Percentiles rank a stretch among this genome's conserved stretches.
Conservation (phyloP, 2,113 vertebrate genomes). For the rat (Rattus norvegicus) region GRCr8 NC_086028.1:100910501-100911000, state of each 20-base stretch:
- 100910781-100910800: background rate
- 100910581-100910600: constrained; percentile 44
- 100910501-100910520: background rate
- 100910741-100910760: constrained; percentile 39
- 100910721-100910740: constrained; percentile 76
- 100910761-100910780: constrained; percentile 63
- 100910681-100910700: constrained; percentile 79
- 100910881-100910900: background rate
- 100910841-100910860: background rate
- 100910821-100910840: background rate
- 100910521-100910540: background rate
- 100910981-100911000: background rate
- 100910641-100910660: constrained; percentile 65
- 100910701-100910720: constrained; percentile 78
- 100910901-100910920: background rate
- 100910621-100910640: constrained; percentile 15
- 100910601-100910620: constrained; percentile 39
- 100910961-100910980: background rate
- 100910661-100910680: constrained; percentile 73
- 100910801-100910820: background rate
- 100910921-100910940: background rate
- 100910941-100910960: background rate
- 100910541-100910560: background rate
- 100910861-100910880: background rate
- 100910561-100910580: constrained; percentile 46